A percentile compares a stretch with the other conserved stretches of the same genome.
Conservation (phyloP, 2,797 vertebrate species). For the Semaprochilodus insignis region DNA sequence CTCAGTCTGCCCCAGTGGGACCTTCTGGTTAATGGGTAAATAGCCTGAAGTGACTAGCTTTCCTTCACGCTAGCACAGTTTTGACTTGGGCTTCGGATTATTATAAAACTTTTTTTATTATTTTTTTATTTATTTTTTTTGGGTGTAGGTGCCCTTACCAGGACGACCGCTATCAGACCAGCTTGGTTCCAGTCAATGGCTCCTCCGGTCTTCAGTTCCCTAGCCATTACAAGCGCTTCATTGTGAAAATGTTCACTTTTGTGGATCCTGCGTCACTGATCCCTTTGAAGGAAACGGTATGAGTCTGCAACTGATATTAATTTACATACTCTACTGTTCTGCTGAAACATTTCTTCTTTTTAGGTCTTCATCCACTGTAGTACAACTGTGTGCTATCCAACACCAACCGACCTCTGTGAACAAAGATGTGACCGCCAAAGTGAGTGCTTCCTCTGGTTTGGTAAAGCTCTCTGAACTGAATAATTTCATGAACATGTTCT, state of each 20-base stretch:
- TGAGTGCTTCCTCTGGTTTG: constrained; percentile 51
- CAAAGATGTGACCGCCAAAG: constrained; percentile 67
- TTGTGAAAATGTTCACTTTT: constrained; percentile 80
- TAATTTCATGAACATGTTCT: too few species aligned
- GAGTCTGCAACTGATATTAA: background rate
- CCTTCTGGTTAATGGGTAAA: too few species aligned
- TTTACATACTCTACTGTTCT: background rate
- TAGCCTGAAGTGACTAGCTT: background rate
- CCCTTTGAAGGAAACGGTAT: constrained; percentile 65
- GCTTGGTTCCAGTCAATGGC: constrained; percentile 49
- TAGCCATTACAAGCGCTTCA: constrained; percentile 70
- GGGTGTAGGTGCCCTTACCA: constrained; percentile 68
- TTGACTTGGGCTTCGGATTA: too few species aligned
- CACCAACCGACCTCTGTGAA: constrained; percentile 61
- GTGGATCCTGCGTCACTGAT: constrained; percentile 36
- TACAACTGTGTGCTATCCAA: constrained; percentile 63
- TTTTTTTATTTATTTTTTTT: too few species aligned
- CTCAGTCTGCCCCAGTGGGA: too few species aligned
- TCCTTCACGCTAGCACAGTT: background rate
- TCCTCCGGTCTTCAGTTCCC: constrained; percentile 61
- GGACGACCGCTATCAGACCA: constrained; percentile 70
- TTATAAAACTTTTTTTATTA: too few species aligned
- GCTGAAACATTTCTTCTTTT: background rate
- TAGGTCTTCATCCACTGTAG: constrained; percentile 76
- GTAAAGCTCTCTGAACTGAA: too few species aligned